phyloP scores from a whole-genome alignment of 2,888 invertebrate species.

The Galeopsomyia nigrocyanea region DNA sequence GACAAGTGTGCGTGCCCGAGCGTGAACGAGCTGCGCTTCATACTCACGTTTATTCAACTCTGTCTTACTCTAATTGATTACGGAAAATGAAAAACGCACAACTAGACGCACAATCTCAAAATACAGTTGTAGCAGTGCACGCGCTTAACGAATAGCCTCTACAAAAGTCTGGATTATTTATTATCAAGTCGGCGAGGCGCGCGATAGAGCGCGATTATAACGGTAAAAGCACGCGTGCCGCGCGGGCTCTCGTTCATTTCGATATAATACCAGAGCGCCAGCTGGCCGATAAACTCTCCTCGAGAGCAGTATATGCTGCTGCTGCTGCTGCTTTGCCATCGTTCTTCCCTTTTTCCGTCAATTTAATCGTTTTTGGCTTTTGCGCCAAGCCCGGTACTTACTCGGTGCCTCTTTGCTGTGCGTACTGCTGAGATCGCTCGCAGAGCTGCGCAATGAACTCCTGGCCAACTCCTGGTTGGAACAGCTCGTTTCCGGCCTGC shows the following conservation, averaged over 20 bases:
- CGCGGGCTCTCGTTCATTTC: conserved; percentile 29
- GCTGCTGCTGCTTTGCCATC: background rate
- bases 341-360: background rate
- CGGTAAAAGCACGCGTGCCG: conserved; percentile 31
- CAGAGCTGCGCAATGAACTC: conserved; percentile 66
- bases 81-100: conserved; percentile 4
- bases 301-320: background rate
- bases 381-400: conserved; percentile 53
- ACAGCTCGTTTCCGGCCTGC: conserved; percentile 62
- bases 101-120: background rate
- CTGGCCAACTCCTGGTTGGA: conserved; percentile 66
- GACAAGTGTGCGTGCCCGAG: no score
- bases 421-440: conserved; percentile 66
- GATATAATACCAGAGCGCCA: conserved; percentile 35
- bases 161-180: no score
- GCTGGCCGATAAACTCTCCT: conserved; percentile 29
- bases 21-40: no score
- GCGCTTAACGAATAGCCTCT: no score
- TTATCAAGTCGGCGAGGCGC: no score
- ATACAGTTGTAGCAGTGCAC: no score
- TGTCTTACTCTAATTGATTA: background rate
- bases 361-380: no score
- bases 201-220: conserved; percentile 17
- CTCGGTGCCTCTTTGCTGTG: conserved; percentile 62
- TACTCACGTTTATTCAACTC: no score